Evolutionary conservation across 2,888 invertebrate species (phyloP).

Genomic region (Carcina quercana): DNA sequence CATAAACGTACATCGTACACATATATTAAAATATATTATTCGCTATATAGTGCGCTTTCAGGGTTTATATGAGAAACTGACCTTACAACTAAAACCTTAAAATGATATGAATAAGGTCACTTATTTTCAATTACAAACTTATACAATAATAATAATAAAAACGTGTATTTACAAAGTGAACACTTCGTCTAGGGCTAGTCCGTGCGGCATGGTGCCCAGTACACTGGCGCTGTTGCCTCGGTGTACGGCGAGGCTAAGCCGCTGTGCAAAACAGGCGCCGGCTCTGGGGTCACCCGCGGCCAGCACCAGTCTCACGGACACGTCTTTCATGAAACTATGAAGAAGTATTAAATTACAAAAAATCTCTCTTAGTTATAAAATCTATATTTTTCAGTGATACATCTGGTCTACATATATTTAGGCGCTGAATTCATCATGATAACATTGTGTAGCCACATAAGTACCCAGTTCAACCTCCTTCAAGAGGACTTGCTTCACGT

Average conservation of each 20-base stretch:
- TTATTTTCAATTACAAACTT: no score
- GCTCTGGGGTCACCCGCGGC: not conserved
- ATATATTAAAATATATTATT: not conserved
- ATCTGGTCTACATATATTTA: constrained; percentile 27
- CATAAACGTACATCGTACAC: not conserved
- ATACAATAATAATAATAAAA: no score
- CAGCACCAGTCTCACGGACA: not conserved
- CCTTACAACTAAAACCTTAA: no score
- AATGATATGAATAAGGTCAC: no score
- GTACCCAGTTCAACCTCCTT: constrained; percentile 35
- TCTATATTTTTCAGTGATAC: constrained; percentile 30
- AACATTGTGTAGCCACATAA: constrained; percentile 33
- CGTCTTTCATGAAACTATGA: not conserved
- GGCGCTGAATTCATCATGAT: constrained; percentile 40
- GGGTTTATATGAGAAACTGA: not conserved
- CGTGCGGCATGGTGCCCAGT: no score
- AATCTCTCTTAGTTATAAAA: not conserved
- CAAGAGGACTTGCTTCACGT: constrained; percentile 33
- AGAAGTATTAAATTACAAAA: not conserved
- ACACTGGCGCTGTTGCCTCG: no score
- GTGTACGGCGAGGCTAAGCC: not conserved
- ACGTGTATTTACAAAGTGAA: no score
- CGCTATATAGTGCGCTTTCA: not conserved
- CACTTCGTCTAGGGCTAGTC: no score
- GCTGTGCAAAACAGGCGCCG: not conserved